Conservation (phyloP, 1,140 invertebrate genomes). For the Steinernema khuongi region DNA sequence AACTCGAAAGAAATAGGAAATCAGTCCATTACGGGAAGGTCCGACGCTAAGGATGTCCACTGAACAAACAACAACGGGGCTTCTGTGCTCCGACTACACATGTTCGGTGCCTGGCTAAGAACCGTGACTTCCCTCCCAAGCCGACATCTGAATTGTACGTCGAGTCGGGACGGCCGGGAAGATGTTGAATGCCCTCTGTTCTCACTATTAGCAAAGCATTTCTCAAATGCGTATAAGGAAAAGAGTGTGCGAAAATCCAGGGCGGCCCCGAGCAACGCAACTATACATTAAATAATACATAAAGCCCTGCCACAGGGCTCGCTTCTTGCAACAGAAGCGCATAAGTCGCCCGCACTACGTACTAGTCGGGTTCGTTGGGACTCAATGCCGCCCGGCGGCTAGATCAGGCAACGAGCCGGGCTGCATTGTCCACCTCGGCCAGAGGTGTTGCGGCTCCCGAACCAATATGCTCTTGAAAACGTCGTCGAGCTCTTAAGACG, state of each 20-base stretch:
- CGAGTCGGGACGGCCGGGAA: not conserved
- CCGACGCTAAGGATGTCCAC: not conserved
- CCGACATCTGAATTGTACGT: too few species aligned
- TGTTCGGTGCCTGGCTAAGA: too few species aligned
- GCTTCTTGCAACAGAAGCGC: conserved; percentile 6
- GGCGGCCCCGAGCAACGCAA: conserved; percentile 7
- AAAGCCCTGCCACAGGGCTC: conserved; percentile 6
- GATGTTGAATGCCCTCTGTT: not conserved
- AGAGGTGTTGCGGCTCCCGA: not conserved
- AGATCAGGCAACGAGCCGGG: too few species aligned
- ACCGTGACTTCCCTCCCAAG: too few species aligned
- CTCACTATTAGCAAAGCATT: not conserved
- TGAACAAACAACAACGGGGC: not conserved
- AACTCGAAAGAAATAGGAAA: not conserved
- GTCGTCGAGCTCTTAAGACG: not conserved
- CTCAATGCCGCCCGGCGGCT: too few species aligned
- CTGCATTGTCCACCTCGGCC: not conserved
- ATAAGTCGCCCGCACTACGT: conserved; percentile 3
- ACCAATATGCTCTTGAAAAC: not conserved
- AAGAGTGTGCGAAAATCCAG: not conserved
- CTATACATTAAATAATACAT: conserved; percentile 17
- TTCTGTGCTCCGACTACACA: not conserved
- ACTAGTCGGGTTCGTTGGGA: not conserved
- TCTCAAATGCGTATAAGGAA: conserved; percentile 9
- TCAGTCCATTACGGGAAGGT: not conserved